These are phyloP conservation scores for Drosophila affinis DNA, from an alignment of 2,888 invertebrate genomes.

Conservation along the genomic window DNA sequence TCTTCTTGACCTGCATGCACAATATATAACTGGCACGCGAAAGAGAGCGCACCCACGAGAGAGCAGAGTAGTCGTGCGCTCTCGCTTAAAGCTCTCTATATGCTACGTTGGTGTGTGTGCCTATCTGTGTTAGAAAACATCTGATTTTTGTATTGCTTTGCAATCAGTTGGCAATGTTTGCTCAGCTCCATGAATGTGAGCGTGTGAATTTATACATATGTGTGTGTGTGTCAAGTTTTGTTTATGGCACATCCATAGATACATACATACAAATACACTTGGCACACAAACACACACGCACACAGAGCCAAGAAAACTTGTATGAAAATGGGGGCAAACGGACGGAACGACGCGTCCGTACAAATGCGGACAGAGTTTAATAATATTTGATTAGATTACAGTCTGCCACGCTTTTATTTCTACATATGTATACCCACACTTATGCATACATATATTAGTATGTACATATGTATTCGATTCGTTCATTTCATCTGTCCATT, in stretches of 20 bases:
- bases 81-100: conserved; percentile 10
- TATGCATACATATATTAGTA: background rate
- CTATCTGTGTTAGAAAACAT: conserved; percentile 68
- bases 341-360: conserved; percentile 57
- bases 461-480: background rate
- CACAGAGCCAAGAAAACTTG: conserved; percentile 29
- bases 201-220: conserved; percentile 42
- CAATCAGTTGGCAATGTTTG: conserved; percentile 69
- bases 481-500: conserved; percentile 30
- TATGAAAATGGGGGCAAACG: conserved; percentile 72
- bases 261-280: conserved; percentile 61
- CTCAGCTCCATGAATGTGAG: conserved; percentile 29
- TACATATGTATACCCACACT: background rate
- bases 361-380: conserved; percentile 55
- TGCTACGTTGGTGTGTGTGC: conserved; percentile 9
- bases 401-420: conserved; percentile 13
- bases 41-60: conserved; percentile 38
- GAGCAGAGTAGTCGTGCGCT: conserved; percentile 2
- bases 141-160: conserved; percentile 69
- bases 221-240: conserved; percentile 53
- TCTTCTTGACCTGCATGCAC: conserved; percentile 78
- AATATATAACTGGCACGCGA: conserved; percentile 74
- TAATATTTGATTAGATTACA: conserved; percentile 75
- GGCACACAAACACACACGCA: conserved; percentile 58
- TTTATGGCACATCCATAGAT: conserved; percentile 60